phyloP scores from a whole-genome alignment of 2,888 invertebrate genomes.

The Sinotaia quadrata region DNA sequence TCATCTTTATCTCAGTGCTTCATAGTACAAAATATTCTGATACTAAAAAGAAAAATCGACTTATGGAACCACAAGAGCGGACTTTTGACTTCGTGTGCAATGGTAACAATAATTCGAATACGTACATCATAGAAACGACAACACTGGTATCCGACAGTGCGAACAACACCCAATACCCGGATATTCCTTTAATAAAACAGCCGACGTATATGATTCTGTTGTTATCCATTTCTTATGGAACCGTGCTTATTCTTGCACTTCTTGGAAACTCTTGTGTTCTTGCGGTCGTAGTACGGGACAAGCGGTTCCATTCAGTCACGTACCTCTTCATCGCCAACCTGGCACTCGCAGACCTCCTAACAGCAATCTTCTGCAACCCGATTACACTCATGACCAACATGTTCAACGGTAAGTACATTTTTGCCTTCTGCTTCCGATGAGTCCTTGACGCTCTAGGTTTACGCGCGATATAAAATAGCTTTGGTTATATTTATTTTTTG shows the following conservation, averaged over 20 bases:
- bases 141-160: not conserved
- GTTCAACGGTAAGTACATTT: constrained; percentile 50
- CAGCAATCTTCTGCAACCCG: constrained; percentile 50
- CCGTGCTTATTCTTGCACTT: constrained; percentile 65
- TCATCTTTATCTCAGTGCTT: too few species aligned
- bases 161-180: constrained; percentile 23
- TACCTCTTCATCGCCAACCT: constrained; percentile 57
- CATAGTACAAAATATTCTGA: too few species aligned
- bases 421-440: too few species aligned
- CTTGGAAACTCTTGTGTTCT: constrained; percentile 68
- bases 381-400: constrained; percentile 50
- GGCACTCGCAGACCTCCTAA: constrained; percentile 55
- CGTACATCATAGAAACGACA: not conserved
- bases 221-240: constrained; percentile 60
- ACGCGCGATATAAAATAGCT: too few species aligned
- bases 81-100: too few species aligned
- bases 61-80: too few species aligned
- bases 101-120: not conserved
- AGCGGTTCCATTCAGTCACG: constrained; percentile 69
- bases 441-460: too few species aligned
- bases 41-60: too few species aligned
- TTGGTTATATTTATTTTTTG: too few species aligned
- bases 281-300: constrained; percentile 61
- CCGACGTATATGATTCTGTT: constrained; percentile 48
- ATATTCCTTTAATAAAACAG: constrained; percentile 47